phyloP scores from a whole-genome alignment of 2,888 invertebrate species.

The Congeria kusceri region DNA sequence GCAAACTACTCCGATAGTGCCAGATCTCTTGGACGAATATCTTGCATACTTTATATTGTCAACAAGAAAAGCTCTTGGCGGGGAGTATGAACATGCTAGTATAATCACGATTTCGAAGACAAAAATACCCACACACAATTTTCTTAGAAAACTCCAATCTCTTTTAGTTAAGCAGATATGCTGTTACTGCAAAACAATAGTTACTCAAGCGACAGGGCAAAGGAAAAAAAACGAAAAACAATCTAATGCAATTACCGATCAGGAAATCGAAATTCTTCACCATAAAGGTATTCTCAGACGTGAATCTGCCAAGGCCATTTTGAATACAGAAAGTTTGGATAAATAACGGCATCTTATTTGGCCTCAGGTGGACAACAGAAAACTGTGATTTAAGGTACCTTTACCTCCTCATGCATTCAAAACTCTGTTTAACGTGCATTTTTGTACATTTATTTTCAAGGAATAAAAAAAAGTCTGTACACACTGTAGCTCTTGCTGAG shows the following conservation, averaged over 20 bases:
- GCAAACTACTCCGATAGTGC: slow-evolving; percentile 14
- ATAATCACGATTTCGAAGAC: no score
- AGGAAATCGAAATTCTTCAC: slow-evolving; percentile 9
- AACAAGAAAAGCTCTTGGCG: slow-evolving; percentile 14
- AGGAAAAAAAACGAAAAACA: no score
- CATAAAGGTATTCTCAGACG: background rate
- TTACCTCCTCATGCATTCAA: background rate
- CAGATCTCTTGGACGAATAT: slow-evolving; percentile 20
- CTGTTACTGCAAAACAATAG: slow-evolving; percentile 4
- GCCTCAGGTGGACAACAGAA: slow-evolving; percentile 12
- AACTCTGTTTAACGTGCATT: no score
- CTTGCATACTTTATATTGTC: slow-evolving; percentile 23
- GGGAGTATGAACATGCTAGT: slow-evolving; percentile 27
- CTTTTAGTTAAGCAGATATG: slow-evolving; percentile 25
- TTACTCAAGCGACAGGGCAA: slow-evolving; percentile 10
- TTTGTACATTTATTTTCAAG: no score
- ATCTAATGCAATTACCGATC: slow-evolving; percentile 13
- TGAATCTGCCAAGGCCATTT: slow-evolving; percentile 14
- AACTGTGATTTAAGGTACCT: background rate
- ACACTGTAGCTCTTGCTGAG: background rate
- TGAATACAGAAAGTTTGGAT: slow-evolving; percentile 43
- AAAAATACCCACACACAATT: slow-evolving; percentile 13
- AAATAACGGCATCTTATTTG: slow-evolving; percentile 5
- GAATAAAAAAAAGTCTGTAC: background rate
- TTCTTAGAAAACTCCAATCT: slow-evolving; percentile 2